These are phyloP conservation scores for Cremastinae sp. DNA, from an alignment of 2,888 invertebrate genomes.

Conservation along the genomic window DNA sequence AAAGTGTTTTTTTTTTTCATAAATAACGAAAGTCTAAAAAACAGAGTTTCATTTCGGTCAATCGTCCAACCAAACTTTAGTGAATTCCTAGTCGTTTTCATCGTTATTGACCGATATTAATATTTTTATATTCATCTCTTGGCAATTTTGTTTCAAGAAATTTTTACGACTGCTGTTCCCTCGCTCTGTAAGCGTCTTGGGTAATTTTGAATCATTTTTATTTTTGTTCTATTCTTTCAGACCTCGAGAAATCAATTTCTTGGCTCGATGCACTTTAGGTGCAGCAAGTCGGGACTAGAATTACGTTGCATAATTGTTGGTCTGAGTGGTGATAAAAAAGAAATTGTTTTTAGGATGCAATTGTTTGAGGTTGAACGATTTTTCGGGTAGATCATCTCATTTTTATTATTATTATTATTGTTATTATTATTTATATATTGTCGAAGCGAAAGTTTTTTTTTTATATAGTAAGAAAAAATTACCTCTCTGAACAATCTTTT, in stretches of 20 bases:
- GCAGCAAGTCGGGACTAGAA: background rate
- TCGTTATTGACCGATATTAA: too few relatives aligned
- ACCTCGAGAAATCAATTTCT: conserved; percentile 13
- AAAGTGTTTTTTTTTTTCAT: background rate
- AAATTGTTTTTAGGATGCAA: background rate
- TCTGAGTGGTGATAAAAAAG: conserved; percentile 5
- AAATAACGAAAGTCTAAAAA: too few relatives aligned
- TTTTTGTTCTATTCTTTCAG: background rate
- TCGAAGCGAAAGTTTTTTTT: too few relatives aligned
- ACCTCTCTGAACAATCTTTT: conserved; percentile 89
- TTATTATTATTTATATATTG: too few relatives aligned
- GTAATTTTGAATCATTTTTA: conserved; percentile 10
- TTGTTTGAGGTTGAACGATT: conserved; percentile 1
- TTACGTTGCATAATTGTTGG: background rate
- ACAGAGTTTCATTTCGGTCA: too few relatives aligned
- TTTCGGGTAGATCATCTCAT: background rate
- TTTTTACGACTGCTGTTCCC: too few relatives aligned
- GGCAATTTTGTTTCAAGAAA: too few relatives aligned
- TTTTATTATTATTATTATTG: background rate
- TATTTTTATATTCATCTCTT: too few relatives aligned
- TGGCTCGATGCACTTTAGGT: conserved; percentile 16
- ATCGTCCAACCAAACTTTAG: too few relatives aligned
- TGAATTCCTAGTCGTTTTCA: too few relatives aligned
- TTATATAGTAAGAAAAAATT: conserved; percentile 75
- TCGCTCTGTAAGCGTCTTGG: too few relatives aligned